Percentiles rank a stretch among this genome's conserved stretches.
Evolutionary conservation across 2,113 vertebrate genomes (phyloP).

Genomic region (Phodopus roborovskii): DNA sequence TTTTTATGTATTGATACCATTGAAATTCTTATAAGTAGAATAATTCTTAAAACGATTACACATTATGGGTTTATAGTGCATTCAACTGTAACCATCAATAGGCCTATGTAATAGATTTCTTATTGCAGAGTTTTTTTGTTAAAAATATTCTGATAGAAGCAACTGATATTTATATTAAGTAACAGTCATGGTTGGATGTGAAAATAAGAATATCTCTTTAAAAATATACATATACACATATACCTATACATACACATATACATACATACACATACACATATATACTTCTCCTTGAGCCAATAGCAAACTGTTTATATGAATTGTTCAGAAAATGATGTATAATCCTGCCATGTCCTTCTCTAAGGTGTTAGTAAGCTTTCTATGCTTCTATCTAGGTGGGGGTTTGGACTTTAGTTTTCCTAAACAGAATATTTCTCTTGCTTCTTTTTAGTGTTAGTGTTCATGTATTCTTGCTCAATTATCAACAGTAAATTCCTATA

Average conservation of each 20-base stretch:
- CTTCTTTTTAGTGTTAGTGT: background rate
- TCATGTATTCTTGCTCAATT: background rate
- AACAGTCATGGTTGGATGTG: background rate
- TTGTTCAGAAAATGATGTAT: background rate
- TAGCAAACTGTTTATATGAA: background rate
- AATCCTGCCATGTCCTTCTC: accelerated
- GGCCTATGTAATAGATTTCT: background rate
- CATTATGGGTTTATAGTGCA: accelerated
- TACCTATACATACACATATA: too few species aligned
- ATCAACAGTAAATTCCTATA: background rate
- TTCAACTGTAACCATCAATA: background rate
- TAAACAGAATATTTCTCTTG: background rate
- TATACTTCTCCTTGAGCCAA: background rate
- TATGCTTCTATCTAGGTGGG: too few species aligned
- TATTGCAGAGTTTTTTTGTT: background rate
- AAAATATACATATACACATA: background rate
- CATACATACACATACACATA: too few species aligned
- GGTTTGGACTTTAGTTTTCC: too few species aligned
- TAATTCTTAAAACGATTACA: background rate
- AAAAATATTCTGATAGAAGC: background rate
- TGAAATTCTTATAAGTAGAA: background rate
- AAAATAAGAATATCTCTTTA: background rate
- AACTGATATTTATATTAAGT: background rate
- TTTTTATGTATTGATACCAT: background rate
- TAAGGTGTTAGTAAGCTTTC: background rate